Conservation (phyloP, 2,888 invertebrate species). For the Mythimna pallens region DNA sequence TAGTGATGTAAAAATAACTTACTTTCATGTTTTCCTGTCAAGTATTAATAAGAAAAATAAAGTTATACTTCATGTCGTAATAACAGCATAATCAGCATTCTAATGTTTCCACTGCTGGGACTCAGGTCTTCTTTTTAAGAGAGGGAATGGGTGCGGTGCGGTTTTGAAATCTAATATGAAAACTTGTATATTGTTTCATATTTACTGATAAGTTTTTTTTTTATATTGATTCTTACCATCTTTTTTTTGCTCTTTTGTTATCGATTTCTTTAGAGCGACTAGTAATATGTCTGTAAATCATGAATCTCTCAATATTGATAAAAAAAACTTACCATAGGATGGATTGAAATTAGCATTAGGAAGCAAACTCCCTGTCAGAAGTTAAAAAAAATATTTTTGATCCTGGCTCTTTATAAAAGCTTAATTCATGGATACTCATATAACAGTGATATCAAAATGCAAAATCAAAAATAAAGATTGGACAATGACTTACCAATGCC, state of each 20-base stretch:
- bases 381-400: not conserved
- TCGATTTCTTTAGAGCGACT: not conserved
- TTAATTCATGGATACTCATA: not conserved
- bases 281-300: not conserved
- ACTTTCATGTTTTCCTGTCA: slow-evolving; percentile 6
- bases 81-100: no score
- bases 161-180: not conserved
- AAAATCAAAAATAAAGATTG: not conserved
- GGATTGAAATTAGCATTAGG: not conserved
- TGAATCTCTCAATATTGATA: not conserved
- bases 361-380: slow-evolving; percentile 20
- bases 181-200: not conserved
- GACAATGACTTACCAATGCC: slow-evolving; percentile 15
- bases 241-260: slow-evolving; percentile 2
- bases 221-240: not conserved
- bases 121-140: no score
- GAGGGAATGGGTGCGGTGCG: no score
- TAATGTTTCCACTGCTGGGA: no score
- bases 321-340: slow-evolving; percentile 18
- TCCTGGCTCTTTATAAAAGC: not conserved
- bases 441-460: no score
- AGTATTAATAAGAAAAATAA: not conserved
- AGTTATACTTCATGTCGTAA: not conserved
- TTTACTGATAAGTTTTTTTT: not conserved
- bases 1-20: not conserved